These are phyloP conservation scores for Teinopalpus imperialis DNA, from an alignment of 2,888 invertebrate genomes.

Conservation along the genomic window DNA sequence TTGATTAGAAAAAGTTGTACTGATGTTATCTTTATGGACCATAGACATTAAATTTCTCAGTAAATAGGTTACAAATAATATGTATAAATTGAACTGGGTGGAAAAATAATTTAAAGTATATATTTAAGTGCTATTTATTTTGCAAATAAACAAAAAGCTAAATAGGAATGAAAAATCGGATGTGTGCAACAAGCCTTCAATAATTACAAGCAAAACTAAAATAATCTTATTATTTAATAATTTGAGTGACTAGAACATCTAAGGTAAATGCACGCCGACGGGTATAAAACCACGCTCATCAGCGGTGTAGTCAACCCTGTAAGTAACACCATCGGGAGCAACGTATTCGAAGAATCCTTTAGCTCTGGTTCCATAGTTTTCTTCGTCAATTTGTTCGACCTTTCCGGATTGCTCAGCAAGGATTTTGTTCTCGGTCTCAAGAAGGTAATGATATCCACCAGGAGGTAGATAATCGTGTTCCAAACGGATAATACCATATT, in stretches of 20 bases:
- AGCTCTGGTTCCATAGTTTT: slow-evolving; percentile 46
- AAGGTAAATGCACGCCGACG: slow-evolving; percentile 69
- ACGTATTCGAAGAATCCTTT: slow-evolving; percentile 85
- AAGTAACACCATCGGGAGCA: slow-evolving; percentile 81
- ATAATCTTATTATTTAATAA: slow-evolving; percentile 13
- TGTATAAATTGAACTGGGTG: neutral
- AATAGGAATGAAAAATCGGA: neutral
- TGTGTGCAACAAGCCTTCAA: slow-evolving; percentile 13
- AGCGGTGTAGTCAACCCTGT: slow-evolving; percentile 80
- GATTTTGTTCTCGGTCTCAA: slow-evolving; percentile 68
- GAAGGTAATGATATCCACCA: slow-evolving; percentile 66
- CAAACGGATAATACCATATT: slow-evolving; percentile 61
- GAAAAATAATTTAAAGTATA: slow-evolving; percentile 2
- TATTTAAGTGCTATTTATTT: slow-evolving; percentile 9
- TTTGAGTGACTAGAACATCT: slow-evolving; percentile 14
- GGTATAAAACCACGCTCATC: slow-evolving; percentile 82
- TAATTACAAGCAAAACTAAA: slow-evolving; percentile 12
- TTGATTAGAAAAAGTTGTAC: neutral
- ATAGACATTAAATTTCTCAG: no score
- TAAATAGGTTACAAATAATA: neutral
- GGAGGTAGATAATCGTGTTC: slow-evolving; percentile 45
- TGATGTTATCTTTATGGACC: no score
- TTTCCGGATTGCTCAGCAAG: slow-evolving; percentile 62
- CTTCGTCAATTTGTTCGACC: slow-evolving; percentile 49
- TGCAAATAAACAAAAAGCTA: slow-evolving; percentile 15